Conservation (phyloP, 2,797 vertebrate genomes). For the Anisognathus igniventris region DNA sequence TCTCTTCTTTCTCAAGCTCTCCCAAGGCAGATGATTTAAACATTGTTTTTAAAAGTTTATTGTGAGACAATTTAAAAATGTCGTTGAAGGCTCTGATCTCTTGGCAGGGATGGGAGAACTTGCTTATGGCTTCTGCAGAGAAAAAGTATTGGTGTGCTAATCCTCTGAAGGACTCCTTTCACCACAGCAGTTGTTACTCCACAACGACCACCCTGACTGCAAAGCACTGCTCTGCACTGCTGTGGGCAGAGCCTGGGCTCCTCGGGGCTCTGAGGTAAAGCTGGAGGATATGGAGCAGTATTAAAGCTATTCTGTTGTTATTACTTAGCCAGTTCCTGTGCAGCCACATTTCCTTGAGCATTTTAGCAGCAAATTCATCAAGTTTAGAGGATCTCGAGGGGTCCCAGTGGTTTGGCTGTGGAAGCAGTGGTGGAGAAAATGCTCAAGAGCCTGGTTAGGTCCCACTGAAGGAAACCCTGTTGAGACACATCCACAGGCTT, state of each 20-base stretch:
- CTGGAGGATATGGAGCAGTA: neutral
- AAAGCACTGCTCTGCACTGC: neutral
- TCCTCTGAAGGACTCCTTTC: neutral
- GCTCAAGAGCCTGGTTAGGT: neutral
- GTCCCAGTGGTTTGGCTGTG: neutral
- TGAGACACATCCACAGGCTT: neutral
- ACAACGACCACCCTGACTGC: neutral
- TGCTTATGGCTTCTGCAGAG: neutral
- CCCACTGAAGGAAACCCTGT: neutral
- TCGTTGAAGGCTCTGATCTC: neutral
- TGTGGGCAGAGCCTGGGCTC: neutral
- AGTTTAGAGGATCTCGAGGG: neutral
- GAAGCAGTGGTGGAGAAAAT: neutral
- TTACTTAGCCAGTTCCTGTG: neutral
- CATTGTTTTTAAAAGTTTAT: neutral
- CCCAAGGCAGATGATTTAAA: neutral
- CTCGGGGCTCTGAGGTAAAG: neutral
- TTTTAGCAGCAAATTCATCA: neutral
- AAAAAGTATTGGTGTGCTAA: neutral
- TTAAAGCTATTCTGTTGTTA: neutral
- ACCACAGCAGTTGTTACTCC: neutral
- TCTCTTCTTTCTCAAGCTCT: neutral
- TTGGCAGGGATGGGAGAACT: neutral
- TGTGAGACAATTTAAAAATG: neutral
- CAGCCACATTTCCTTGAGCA: neutral